phyloP scores from a whole-genome alignment of 2,113 vertebrate genomes.

The Chauna torquata region DNA sequence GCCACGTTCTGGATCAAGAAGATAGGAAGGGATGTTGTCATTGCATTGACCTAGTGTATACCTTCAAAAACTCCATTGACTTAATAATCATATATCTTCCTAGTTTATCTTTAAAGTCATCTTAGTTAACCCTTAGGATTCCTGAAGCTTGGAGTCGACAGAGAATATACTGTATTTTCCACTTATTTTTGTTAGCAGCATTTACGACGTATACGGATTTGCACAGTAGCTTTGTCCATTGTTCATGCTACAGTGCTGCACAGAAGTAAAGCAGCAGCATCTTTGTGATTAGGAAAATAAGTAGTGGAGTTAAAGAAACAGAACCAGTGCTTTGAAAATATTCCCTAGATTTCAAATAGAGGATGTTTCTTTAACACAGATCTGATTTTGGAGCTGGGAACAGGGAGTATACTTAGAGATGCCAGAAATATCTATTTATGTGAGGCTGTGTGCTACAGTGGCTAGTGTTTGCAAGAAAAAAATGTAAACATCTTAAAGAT shows the following conservation, averaged over 20 bases:
- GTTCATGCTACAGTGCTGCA: neutral
- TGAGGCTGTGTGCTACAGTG: neutral
- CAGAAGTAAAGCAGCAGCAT: neutral
- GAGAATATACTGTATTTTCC: neutral
- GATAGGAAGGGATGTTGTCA: neutral
- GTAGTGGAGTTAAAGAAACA: neutral
- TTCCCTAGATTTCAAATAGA: neutral
- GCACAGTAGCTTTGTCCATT: neutral
- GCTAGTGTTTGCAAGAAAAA: constrained; percentile 1
- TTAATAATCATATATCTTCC: neutral
- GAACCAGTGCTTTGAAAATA: neutral
- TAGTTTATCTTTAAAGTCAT: neutral
- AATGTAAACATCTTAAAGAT: constrained; percentile 53
- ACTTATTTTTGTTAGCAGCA: neutral
- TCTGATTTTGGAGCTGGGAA: neutral
- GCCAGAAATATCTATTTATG: neutral
- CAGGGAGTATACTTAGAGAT: neutral
- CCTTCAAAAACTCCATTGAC: neutral
- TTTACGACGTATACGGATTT: neutral
- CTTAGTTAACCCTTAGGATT: neutral
- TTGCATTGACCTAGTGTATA: neutral
- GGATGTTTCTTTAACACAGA: neutral
- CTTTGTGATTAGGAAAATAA: neutral
- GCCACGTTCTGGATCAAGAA: neutral
- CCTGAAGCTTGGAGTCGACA: neutral